phyloP scores from a whole-genome alignment of 1,140 invertebrate species.

The Drosophila busckii region DNA sequence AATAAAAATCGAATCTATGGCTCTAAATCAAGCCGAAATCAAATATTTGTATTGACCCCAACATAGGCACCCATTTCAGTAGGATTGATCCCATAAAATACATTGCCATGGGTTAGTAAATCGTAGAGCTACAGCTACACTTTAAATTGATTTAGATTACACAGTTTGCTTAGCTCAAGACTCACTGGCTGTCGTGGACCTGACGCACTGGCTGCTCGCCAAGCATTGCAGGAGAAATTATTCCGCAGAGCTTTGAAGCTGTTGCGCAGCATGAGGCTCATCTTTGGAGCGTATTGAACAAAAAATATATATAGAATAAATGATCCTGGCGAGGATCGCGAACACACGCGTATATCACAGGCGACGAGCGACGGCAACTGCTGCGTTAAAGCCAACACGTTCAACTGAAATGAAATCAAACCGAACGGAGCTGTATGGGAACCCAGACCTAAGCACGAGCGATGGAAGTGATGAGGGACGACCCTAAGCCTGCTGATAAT shows the following conservation, averaged over 20 bases:
- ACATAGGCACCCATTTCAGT: no score
- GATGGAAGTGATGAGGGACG: slow-evolving; percentile 22
- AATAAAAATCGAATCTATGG: no score
- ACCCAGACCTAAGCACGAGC: slow-evolving; percentile 17
- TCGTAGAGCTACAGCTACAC: no score
- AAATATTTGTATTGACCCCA: no score
- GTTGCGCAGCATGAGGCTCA: slow-evolving; percentile 56
- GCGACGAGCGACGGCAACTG: slow-evolving; percentile 31
- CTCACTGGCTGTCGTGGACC: slow-evolving; percentile 63
- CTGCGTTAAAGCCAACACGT: slow-evolving; percentile 41
- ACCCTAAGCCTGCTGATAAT: slow-evolving; percentile 44
- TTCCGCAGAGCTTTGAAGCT: slow-evolving; percentile 48
- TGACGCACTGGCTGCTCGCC: slow-evolving; percentile 49
- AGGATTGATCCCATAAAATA: no score
- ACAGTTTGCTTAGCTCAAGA: slow-evolving; percentile 1
- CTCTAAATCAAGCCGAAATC: no score
- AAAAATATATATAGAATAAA: neutral
- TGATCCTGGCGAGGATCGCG: slow-evolving; percentile 13
- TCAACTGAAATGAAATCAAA: slow-evolving; percentile 46
- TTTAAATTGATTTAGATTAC: neutral
- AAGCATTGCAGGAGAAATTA: slow-evolving; percentile 41
- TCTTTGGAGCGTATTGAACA: neutral
- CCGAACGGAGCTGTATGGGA: no score
- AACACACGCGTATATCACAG: slow-evolving; percentile 17
- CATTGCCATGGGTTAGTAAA: no score